phyloP scores from a whole-genome alignment of 2,113 vertebrate species.

The Salvelinus fontinalis region DNA sequence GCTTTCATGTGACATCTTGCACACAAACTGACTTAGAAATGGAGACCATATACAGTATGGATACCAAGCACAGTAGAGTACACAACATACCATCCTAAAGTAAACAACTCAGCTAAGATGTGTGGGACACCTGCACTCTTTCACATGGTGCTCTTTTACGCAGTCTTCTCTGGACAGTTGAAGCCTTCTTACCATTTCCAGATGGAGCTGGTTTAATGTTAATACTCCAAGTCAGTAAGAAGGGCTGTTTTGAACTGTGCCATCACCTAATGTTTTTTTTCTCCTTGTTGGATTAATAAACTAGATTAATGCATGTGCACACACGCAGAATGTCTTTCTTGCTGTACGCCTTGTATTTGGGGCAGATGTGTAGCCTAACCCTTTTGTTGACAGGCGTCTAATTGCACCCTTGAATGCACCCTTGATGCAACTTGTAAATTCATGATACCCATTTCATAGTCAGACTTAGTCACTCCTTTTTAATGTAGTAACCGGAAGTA shows the following conservation, averaged over 20 bases:
- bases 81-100: background rate
- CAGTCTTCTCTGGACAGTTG: background rate
- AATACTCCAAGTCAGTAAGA: background rate
- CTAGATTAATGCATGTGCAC: background rate
- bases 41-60: background rate
- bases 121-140: background rate
- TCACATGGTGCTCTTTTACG: background rate
- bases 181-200: slow-evolving; percentile 8
- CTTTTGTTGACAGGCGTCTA: background rate
- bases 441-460: background rate
- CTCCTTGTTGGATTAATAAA: background rate
- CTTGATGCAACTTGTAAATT: background rate
- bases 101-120: background rate
- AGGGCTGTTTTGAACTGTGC: too few species aligned
- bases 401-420: background rate
- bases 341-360: background rate
- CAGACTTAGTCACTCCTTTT: slow-evolving; percentile 9
- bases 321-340: too few species aligned
- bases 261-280: too few species aligned
- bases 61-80: too few species aligned
- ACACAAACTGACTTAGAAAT: background rate
- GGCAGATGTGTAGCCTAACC: background rate
- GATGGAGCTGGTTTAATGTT: background rate
- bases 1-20: background rate
- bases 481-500: background rate